phyloP scores from a whole-genome alignment of 2,113 vertebrate genomes.

The Rhea americana region DNA sequence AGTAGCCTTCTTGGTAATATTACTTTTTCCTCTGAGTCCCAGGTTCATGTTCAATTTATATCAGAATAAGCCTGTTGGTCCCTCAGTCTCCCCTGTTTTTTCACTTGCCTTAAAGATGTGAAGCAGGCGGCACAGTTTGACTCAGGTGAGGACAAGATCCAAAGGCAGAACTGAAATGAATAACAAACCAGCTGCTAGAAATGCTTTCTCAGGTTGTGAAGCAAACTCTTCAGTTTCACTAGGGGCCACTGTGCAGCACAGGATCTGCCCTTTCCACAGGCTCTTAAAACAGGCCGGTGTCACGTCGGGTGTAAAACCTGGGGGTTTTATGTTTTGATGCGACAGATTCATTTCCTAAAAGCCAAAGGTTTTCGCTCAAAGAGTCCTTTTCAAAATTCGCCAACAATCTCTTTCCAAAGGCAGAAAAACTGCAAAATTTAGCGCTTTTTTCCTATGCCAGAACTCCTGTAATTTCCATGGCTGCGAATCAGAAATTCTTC shows the following conservation, averaged over 20 bases:
- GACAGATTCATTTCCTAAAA: neutral
- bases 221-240: constrained; percentile 40
- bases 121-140: neutral
- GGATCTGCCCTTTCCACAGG: neutral
- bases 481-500: constrained; percentile 59
- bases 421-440: neutral
- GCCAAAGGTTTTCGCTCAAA: neutral
- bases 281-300: neutral
- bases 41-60: neutral
- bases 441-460: neutral
- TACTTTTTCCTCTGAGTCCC: neutral
- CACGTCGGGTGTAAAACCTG: fast-evolving
- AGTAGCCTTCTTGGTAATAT: neutral
- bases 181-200: constrained; percentile 46
- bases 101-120: neutral
- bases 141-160: neutral
- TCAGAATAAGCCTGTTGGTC: neutral
- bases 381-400: neutral
- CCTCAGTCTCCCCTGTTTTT: neutral
- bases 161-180: constrained; percentile 39
- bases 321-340: neutral
- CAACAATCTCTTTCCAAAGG: neutral
- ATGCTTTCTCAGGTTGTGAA: constrained; percentile 1
- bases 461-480: constrained; percentile 48
- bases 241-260: constrained; percentile 60